These are phyloP conservation scores for Stictonetta naevosa DNA, from an alignment of 2,113 vertebrate species.

Conservation along the genomic window DNA sequence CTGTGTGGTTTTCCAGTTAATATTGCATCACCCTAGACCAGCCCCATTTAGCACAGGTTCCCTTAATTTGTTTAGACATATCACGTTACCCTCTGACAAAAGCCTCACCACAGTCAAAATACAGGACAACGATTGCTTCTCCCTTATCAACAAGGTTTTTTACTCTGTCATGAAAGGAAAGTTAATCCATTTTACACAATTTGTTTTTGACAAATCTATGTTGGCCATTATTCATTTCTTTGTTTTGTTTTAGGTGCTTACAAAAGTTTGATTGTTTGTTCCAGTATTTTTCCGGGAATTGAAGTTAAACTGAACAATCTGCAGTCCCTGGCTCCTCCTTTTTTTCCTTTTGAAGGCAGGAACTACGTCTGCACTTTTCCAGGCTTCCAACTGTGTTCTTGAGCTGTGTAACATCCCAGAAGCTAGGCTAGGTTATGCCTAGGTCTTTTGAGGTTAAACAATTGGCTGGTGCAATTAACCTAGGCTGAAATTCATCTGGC, in stretches of 20 bases:
- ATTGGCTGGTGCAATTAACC: background rate
- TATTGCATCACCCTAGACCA: background rate
- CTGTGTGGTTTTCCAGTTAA: background rate
- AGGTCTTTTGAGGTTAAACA: background rate
- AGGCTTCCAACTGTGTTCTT: constrained; percentile 9
- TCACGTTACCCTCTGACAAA: background rate
- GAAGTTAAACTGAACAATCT: constrained; percentile 64
- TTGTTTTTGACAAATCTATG: constrained; percentile 28
- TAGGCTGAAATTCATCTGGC: background rate
- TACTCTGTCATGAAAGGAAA: constrained; percentile 25
- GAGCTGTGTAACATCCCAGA: background rate
- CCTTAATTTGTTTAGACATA: background rate
- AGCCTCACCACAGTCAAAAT: background rate
- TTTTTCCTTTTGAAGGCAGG: constrained; percentile 62
- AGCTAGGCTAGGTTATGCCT: background rate
- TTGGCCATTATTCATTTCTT: constrained; percentile 41
- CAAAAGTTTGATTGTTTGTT: constrained; percentile 64
- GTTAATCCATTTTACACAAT: background rate
- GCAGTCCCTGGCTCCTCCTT: constrained; percentile 58
- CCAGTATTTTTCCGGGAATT: constrained; percentile 69
- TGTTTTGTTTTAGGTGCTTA: constrained; percentile 61
- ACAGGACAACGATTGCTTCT: background rate
- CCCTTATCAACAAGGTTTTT: background rate
- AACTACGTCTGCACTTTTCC: constrained; percentile 53
- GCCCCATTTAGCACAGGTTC: background rate